Evolutionary conservation across 2,797 vertebrate genomes (phyloP), one percentile per base, ranked within the genome.

Genomic region (Rhinatrema bivittatum): DNA sequence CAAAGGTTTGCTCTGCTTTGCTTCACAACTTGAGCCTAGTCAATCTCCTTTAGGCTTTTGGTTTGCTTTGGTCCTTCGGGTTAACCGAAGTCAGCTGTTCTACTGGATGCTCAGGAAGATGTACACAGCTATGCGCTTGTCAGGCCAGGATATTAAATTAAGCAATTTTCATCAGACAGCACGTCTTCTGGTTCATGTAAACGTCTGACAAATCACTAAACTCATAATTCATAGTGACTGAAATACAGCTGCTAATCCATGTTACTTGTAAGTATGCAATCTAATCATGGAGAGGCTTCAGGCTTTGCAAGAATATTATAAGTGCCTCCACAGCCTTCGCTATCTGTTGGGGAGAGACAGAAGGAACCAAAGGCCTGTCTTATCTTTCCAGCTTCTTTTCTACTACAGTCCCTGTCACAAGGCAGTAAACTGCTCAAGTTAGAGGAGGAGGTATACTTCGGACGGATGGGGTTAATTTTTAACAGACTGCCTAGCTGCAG

Each of bases 161-260:
- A 78, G 53, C 79, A 81, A 73, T 56, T 69, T 86, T 72, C 75
- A 80, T 87, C 89, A 87, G 87, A 87, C 87, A 88, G 81, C 81
- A 81, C 74, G 62, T 88, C 87, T 89, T 89, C 89, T 93, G 89
- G 82, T 89, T 90, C 84, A 60, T 88, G 87, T 91, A 87, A 89
- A 85, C 0, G 50, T 80, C 75, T 65, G 46, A 64, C 68, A 70
- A 78, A 84, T 86, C 71, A 56, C 64, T 64, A 40, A 49, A 62
- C 82, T 79, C 81, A 53, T 89, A 85, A 77, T 72, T 93, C 89
- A 90, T 47, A 2, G 37, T 48, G 76, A 81, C 65, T 70, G 74
- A 72, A 68, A 72, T 78, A 7, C 53, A 71, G 49, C 42, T 8
- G 12, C 53, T 69, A 60, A 70, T 55, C 55, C 53, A 31, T 33